These are phyloP conservation scores for Halocynthia roretzi DNA, from an alignment of 23 tunicate species.

Conservation along the genomic window DNA sequence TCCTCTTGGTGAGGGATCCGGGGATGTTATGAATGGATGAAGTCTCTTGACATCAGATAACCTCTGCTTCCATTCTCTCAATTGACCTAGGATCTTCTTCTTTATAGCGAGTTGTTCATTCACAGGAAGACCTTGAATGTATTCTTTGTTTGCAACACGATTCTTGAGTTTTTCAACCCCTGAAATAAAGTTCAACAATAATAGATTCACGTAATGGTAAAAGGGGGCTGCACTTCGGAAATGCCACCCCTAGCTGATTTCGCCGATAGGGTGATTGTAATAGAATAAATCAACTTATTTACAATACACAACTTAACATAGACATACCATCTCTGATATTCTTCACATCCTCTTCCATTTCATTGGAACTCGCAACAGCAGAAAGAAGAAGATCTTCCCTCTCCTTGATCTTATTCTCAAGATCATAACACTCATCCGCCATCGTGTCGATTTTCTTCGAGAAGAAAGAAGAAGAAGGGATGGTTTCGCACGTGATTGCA, in stretches of 20 bases:
- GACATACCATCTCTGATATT: conserved; percentile 28
- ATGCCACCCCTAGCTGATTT: no score
- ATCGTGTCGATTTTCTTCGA: conserved; percentile 28
- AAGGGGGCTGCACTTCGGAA: no score
- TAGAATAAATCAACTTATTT: no score
- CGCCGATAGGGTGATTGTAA: no score
- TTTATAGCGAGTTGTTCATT: conserved; percentile 29
- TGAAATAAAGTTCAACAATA: background rate
- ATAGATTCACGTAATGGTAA: no score
- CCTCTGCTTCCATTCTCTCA: conserved; percentile 28
- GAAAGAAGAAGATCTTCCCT: conserved; percentile 33
- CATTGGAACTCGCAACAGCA: conserved; percentile 33
- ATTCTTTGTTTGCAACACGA: background rate
- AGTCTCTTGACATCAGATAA: conserved; percentile 17
- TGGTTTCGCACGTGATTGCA: background rate
- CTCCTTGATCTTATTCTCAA: conserved; percentile 33
- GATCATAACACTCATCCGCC: conserved; percentile 32
- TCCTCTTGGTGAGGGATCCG: conserved; percentile 53
- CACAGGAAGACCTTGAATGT: background rate
- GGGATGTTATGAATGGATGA: conserved; percentile 47
- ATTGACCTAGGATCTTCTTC: conserved; percentile 18
- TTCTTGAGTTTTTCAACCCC: conserved; percentile 5
- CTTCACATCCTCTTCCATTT: conserved; percentile 59
- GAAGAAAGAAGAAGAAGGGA: conserved; percentile 24
- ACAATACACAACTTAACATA: background rate